A percentile compares a stretch with the other conserved stretches of the same genome.
These are phyloP conservation scores for Egretta garzetta DNA, from an alignment of 2,113 vertebrate species.

Conservation along the genomic window DNA sequence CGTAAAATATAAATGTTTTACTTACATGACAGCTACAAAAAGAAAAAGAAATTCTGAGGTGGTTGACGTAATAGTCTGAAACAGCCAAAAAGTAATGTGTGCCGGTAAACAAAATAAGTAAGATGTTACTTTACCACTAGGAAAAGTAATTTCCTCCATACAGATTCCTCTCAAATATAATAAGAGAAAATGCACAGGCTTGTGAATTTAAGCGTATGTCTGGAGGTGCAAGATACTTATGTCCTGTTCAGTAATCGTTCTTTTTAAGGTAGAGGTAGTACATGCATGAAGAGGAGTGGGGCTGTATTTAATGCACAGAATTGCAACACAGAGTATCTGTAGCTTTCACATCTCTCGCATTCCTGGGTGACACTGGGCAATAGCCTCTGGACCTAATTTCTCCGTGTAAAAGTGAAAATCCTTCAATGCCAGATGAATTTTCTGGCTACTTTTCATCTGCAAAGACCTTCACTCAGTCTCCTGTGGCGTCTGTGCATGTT, in stretches of 20 bases:
- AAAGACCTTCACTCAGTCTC: neutral
- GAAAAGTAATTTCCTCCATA: neutral
- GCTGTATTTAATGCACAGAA: neutral
- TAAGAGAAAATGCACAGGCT: neutral
- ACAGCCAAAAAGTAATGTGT: conserved; percentile 24
- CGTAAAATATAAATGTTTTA: conserved; percentile 64
- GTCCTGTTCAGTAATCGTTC: neutral
- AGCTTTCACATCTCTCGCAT: neutral
- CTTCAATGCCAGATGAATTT: neutral
- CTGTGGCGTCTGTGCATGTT: neutral
- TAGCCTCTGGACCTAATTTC: neutral
- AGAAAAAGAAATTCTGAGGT: conserved; percentile 2
- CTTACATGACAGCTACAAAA: neutral
- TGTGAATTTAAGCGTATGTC: neutral
- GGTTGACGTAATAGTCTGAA: conserved; percentile 50
- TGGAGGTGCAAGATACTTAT: neutral
- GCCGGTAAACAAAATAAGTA: neutral
- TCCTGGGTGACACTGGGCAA: neutral
- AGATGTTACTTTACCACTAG: neutral
- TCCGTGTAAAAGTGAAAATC: neutral
- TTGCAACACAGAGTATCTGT: neutral
- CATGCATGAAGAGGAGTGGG: neutral
- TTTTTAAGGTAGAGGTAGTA: neutral
- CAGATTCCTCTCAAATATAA: neutral
- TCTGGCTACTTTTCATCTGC: neutral